These are phyloP conservation scores for Polyploca ridens DNA, from an alignment of 2,888 invertebrate genomes.

Conservation along the genomic window DNA sequence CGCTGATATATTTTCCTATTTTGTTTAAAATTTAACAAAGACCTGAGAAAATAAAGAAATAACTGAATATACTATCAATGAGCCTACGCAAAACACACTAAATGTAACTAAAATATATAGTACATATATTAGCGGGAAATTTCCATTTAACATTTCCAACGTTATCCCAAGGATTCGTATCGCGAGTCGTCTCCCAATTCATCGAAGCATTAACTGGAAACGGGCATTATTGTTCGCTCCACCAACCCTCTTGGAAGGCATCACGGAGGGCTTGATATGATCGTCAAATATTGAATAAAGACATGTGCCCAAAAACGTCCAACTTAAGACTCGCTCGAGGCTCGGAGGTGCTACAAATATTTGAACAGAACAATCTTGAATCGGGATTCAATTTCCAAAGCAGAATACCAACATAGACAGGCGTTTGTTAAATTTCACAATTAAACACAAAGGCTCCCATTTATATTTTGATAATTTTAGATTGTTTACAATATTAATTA, in stretches of 20 bases:
- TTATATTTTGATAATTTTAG: neutral
- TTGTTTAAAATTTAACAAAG: neutral
- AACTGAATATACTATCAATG: neutral
- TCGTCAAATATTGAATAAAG: slow-evolving; percentile 64
- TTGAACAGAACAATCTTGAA: neutral
- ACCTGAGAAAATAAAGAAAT: neutral
- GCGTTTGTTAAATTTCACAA: neutral
- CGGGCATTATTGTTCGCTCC: slow-evolving; percentile 67
- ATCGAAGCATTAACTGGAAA: slow-evolving; percentile 70
- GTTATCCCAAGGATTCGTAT: slow-evolving; percentile 50
- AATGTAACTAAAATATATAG: neutral
- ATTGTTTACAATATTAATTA: neutral
- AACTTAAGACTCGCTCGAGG: neutral
- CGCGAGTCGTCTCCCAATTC: slow-evolving; percentile 52
- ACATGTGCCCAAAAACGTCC: slow-evolving; percentile 26
- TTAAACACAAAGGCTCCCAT: neutral
- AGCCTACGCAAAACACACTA: neutral
- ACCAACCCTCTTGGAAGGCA: slow-evolving; percentile 54
- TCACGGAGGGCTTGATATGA: slow-evolving; percentile 53
- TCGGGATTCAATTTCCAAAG: neutral
- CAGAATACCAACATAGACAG: neutral
- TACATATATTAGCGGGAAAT: slow-evolving; percentile 36
- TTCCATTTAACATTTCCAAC: slow-evolving; percentile 52
- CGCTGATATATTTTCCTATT: neutral
- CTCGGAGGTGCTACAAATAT: neutral